Evolutionary conservation across 2,888 invertebrate species (phyloP).

Genomic region (Toxonevra muliebris): DNA sequence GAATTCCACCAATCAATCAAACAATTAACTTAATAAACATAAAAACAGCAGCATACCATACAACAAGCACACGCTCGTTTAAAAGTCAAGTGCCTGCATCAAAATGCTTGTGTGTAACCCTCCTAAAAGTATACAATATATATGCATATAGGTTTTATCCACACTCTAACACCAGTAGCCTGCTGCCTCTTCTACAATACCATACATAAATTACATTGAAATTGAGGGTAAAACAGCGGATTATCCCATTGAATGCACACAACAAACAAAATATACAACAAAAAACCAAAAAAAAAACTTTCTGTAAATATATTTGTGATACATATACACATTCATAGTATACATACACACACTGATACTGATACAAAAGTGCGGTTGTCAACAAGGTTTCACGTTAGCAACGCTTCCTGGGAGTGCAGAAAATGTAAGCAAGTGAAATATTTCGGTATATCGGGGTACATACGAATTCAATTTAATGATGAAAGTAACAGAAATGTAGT

Average conservation of each 20-base stretch:
- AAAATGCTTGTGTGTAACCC: too few relatives aligned
- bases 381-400: slow-evolving; percentile 31
- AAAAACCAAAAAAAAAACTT: too few relatives aligned
- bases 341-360: neutral
- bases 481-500: neutral
- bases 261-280: neutral
- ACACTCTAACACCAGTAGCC: slow-evolving; percentile 11
- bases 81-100: too few relatives aligned
- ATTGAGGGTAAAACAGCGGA: slow-evolving; percentile 28
- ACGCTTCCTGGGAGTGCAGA: slow-evolving; percentile 25
- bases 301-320: too few relatives aligned
- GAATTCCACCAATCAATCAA: too few relatives aligned
- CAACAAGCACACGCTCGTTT: too few relatives aligned
- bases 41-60: too few relatives aligned
- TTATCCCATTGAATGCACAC: slow-evolving; percentile 22
- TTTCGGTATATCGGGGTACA: too few relatives aligned
- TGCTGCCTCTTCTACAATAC: neutral
- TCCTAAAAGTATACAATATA: too few relatives aligned
- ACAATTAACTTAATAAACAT: too few relatives aligned
- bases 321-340: too few relatives aligned
- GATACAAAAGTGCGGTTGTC: slow-evolving; percentile 25
- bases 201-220: neutral
- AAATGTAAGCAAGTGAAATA: neutral
- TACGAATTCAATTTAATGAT: neutral
- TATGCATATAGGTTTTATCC: too few relatives aligned